Evolutionary conservation across 2,888 invertebrate genomes (phyloP), one percentile per base, ranked within the genome.

Genomic region (Eristalis tenax): DNA sequence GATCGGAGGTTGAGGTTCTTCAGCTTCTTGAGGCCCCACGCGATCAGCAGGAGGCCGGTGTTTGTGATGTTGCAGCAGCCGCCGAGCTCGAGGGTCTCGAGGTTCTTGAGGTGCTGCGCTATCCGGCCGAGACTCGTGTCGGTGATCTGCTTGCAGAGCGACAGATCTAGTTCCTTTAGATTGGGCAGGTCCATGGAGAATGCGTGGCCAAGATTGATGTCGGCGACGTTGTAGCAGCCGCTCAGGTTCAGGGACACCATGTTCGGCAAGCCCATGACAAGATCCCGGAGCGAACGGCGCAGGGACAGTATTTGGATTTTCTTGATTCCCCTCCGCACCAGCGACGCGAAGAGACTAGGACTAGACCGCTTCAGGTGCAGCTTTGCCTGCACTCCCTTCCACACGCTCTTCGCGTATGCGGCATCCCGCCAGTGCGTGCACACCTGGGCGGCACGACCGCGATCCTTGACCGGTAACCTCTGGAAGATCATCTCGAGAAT

Each of bases 71-170:
- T 97, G 91, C 96, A 96, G 93, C 99, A 99, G 1, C 99, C 98
- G 18, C 98, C 98, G 71, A 99, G 94, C 91, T 98, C 98, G 73
- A 99, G 94, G 38, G 96, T 96, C 91, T 98, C 97, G 83, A 99
- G 94, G 93, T 97, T 98, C 93, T 96, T 96, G 68, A 98, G 93
- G 90, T 96, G 96, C 92, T 97, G 96, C 61, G 97, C 97, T 93
- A 98, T 98, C 91, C 96, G 94, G 22, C 96, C 96, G 32, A 98
- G 94, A 71, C 97, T 97, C 35, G 96, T 96, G 93, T 99, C 98
- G n/a, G 98, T 97, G 84, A 99, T 96, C 94, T 98, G 98, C 93
- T 99, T 99, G 94, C 99, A 99, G 81, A 98, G 94, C 64, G 98
- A 98, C 74, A 99, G 94, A 93, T 99, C 97, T 88, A 99, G 94